Percentiles rank a stretch among this genome's conserved stretches.
Conservation (phyloP, 2,888 invertebrate species). For the Coleophora flavipennella region DNA sequence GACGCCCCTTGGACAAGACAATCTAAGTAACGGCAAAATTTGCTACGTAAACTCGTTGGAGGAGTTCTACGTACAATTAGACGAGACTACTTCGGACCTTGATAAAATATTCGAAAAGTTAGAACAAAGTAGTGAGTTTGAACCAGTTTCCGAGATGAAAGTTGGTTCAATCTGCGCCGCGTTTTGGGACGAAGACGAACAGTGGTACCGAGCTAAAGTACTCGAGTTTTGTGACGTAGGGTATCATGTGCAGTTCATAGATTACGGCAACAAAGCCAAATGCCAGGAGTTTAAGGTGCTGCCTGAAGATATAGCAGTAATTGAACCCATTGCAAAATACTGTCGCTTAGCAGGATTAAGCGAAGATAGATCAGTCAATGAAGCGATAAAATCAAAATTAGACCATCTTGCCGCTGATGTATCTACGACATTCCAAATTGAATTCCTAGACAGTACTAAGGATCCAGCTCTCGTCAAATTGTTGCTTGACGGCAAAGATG, state of each 20-base stretch:
- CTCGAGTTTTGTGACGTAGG: slow-evolving; percentile 70
- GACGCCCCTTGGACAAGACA: slow-evolving; percentile 54
- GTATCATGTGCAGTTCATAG: slow-evolving; percentile 76
- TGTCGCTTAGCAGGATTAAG: slow-evolving; percentile 69
- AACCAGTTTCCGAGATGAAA: slow-evolving; percentile 60
- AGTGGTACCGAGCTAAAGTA: slow-evolving; percentile 78
- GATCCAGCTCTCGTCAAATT: slow-evolving; percentile 75
- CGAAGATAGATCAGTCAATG: slow-evolving; percentile 55
- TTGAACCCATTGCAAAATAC: slow-evolving; percentile 76
- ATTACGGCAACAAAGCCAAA: slow-evolving; percentile 79
- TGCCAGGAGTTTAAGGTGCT: slow-evolving; percentile 73
- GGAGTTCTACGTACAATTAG: slow-evolving; percentile 82
- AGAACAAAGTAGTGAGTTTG: slow-evolving; percentile 63
- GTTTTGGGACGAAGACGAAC: slow-evolving; percentile 75
- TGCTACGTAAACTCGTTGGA: slow-evolving; percentile 78
- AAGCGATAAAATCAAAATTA: slow-evolving; percentile 42
- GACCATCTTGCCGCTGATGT: slow-evolving; percentile 44
- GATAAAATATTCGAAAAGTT: slow-evolving; percentile 75
- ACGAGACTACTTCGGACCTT: slow-evolving; percentile 66
- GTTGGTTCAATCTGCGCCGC: slow-evolving; percentile 77
- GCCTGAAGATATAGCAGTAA: slow-evolving; percentile 71
- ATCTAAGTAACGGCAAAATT: slow-evolving; percentile 72
- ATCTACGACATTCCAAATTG: slow-evolving; percentile 65
- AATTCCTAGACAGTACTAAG: slow-evolving; percentile 71
- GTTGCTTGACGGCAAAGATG: slow-evolving; percentile 63